Base-by-base conservation (phyloP, 2,797 vertebrate species). In the Botia almorhae region DNA sequence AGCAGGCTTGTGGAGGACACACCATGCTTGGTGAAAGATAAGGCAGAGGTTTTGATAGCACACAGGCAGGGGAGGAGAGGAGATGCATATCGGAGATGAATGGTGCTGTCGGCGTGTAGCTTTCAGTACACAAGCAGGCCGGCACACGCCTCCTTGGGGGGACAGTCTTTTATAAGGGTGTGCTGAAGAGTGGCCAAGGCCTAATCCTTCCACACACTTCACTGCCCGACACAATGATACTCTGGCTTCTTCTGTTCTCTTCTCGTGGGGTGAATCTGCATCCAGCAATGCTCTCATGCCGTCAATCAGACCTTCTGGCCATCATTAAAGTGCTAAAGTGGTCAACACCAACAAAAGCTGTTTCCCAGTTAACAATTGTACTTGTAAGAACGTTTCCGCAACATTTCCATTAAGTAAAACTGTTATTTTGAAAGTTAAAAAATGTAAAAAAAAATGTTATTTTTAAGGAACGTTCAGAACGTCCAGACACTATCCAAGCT, bases 121-220 rank as follows among this genome's bases (percentile, higher is more conserved):
- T 82, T 82, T 84, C 70, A 23, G 65, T 82, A 78, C 80, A 81
- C 74, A 83, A 83, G 76, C 76, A 83, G 53, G 36, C 69, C 51
- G 61, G 58, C 39, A 7, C 39, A 19, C 12, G 10, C 56, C 64
- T 82, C 68, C 82, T 75, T 33, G 13, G 61, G 50, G 71, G 16
- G 19, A 21, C 48, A 53, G 60, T 79, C 74, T 80, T 82, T 83
- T 86, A 76, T 71, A 78, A 60, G 70, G 75, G 61, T 69, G 55
- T 74, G 58, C 67, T 81, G 68, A 74, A 84, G 82, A 81, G 63
- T 81, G 83, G 69, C 75, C 78, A 87, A 81, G 71, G 67, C 82
- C 77, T 81, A 75, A 76, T 82, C 75, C 68, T 84, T 79, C 81
- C 58, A 80, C 82, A 81, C 72, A 75, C 65, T 68, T 61, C 69